Evolutionary conservation across 2,113 vertebrate genomes (phyloP).

Genomic region (Passer montanus): DNA sequence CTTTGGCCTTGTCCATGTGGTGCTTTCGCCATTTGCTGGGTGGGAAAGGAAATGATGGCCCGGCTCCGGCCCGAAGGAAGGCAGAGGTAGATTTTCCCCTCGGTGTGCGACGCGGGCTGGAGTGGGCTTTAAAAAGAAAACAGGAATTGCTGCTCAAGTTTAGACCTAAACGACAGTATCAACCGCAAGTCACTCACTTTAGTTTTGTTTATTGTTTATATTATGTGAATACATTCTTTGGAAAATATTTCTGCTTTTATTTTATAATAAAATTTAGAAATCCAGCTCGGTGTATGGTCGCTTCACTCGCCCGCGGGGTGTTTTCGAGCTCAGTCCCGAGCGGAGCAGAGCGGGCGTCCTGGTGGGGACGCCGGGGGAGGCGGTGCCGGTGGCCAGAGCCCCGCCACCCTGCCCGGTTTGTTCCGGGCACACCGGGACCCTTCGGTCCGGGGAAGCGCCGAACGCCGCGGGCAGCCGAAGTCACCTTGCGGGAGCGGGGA

Average conservation of each 20-base stretch:
- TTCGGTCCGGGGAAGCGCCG: too few species aligned
- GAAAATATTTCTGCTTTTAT: constrained; percentile 86
- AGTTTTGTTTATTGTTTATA: constrained; percentile 76
- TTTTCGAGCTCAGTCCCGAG: not conserved
- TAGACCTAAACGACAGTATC: constrained; percentile 44
- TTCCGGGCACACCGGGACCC: too few species aligned
- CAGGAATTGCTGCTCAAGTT: constrained; percentile 46
- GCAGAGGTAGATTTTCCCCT: not conserved
- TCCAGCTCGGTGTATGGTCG: not conserved
- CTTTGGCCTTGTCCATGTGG: constrained; percentile 32
- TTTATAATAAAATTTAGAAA: constrained; percentile 88
- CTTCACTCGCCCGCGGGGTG: not conserved
- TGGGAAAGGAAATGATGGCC: not conserved
- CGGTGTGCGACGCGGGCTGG: not conserved
- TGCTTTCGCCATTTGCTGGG: constrained; percentile 50
- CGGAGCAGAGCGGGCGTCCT: not conserved
- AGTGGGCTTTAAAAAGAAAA: not conserved
- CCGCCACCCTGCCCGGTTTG: not conserved
- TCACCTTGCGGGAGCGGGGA: too few species aligned
- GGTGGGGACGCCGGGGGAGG: too few species aligned
- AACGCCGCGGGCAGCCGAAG: rapidly evolving
- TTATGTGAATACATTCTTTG: constrained; percentile 82
- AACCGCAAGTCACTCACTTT: constrained; percentile 55
- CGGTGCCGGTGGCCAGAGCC: not conserved
- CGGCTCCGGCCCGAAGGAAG: not conserved